Percentiles rank a stretch among this genome's conserved stretches.
phyloP scores from a whole-genome alignment of 2,797 vertebrate genomes.

The Bradypodion ventrale region DNA sequence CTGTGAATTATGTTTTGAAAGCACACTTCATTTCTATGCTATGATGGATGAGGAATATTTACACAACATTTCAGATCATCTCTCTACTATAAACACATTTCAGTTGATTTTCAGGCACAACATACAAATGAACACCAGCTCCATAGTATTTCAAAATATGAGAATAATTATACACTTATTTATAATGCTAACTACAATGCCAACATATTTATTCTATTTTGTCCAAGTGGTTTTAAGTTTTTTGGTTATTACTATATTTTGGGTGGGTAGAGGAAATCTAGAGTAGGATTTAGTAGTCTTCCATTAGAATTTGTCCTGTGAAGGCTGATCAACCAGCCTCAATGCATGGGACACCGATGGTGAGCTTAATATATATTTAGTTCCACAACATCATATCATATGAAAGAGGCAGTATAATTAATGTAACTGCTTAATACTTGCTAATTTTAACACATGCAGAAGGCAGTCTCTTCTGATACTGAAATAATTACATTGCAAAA shows the following conservation, averaged over 20 bases:
- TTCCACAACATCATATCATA: neutral
- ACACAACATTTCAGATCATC: neutral
- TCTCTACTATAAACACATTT: constrained; percentile 7
- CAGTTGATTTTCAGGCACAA: neutral
- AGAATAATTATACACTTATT: neutral
- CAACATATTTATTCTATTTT: neutral
- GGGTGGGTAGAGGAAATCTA: neutral
- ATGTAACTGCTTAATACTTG: neutral
- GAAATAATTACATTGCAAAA: neutral
- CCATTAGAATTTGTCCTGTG: neutral
- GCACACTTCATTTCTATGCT: neutral
- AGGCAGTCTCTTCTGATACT: too few relatives aligned
- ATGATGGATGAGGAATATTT: neutral
- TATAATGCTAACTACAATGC: neutral
- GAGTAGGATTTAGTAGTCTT: neutral
- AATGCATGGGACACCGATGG: neutral
- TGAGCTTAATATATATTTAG: neutral
- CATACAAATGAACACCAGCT: neutral
- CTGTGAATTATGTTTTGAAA: constrained; percentile 6
- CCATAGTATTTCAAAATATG: constrained; percentile 17
- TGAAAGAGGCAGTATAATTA: neutral
- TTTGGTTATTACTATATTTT: too few relatives aligned
- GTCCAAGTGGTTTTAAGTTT: neutral
- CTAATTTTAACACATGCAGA: neutral
- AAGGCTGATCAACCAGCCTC: neutral